Conservation (phyloP, 2,797 vertebrate genomes). For the Anguilla pacifica region DNA sequence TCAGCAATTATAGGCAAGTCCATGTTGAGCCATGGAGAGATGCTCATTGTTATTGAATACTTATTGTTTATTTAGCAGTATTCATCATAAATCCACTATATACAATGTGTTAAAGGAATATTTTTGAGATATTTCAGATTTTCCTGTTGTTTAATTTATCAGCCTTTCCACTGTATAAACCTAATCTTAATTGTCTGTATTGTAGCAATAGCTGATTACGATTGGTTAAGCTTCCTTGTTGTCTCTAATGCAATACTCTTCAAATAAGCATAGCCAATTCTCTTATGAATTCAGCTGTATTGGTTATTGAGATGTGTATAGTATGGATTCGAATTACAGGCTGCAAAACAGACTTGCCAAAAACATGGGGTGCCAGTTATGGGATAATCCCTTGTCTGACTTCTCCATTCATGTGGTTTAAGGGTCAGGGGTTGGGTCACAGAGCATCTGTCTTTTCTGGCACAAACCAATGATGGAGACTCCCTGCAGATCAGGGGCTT, state of each 20-base stretch:
- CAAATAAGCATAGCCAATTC: neutral
- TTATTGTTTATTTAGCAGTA: neutral
- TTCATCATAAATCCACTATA: neutral
- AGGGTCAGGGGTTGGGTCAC: neutral
- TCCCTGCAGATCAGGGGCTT: neutral
- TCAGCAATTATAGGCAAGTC: too few relatives aligned
- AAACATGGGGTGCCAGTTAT: neutral
- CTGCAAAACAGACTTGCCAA: neutral
- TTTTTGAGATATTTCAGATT: neutral
- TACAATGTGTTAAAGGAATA: neutral
- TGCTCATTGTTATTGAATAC: too few relatives aligned
- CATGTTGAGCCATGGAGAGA: too few relatives aligned
- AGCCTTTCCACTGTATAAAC: neutral
- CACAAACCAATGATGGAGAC: neutral
- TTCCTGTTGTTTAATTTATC: neutral
- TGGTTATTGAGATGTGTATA: neutral
- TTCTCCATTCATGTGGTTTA: neutral
- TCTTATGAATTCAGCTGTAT: neutral
- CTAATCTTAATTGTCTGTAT: too few relatives aligned
- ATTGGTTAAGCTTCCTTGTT: neutral
- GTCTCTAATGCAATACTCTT: neutral
- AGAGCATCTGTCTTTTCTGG: neutral
- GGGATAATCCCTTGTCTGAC: neutral
- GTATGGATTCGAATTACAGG: neutral
- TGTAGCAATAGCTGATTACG: neutral